Evolutionary conservation across 1,140 invertebrate genomes (phyloP), one percentile per base, ranked within the genome.

Genomic region (Ips typographus): DNA sequence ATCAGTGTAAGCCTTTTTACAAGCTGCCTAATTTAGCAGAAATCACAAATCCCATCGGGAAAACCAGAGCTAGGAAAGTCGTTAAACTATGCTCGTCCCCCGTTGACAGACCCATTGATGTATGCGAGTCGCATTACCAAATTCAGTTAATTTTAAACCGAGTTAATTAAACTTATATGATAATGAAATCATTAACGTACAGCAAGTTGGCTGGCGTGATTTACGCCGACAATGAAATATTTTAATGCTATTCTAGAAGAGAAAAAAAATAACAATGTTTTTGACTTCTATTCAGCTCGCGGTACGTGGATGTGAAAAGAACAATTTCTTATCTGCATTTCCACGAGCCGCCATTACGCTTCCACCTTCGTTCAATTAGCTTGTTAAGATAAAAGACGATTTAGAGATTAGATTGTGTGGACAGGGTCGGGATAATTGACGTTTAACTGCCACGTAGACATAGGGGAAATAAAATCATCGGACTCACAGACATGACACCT

Each of bases 111-210:
- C n/a, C 44, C 42, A 62, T 22, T 62, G 60, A 62, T 62, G 37
- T 62, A 62, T 62, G 60, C 44, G 60, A 36, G 37, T 38, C 6
- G n/a, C 41, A 62, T 47, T 62, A 62, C 60, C 44, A 62, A 62
- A 62, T 62, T 62, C 60, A 38, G 60, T 62, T 62, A 62, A 62
- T 62, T 62, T 22, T 38, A 5, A 47, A 62, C 60, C 60, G 44
- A 62, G 60, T 62, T 62, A 62, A 62, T 62, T 62, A 49, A 62
- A 62, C 5, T 40, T 62, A 62, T 62, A 62, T 62, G 60, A 62
- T 62, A 62, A 62, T 62, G 60, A 62, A 47, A 47, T 62, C 36
- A 62, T 62, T 62, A 62, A 47, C 42, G 60, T 51, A 47, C 6
- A 40, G 36, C 60, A 51, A 49, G 43, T 44, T 49, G 8, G 37